Evolutionary conservation across 2,113 vertebrate species (phyloP).

Genomic region (Typhlomys cinereus): DNA sequence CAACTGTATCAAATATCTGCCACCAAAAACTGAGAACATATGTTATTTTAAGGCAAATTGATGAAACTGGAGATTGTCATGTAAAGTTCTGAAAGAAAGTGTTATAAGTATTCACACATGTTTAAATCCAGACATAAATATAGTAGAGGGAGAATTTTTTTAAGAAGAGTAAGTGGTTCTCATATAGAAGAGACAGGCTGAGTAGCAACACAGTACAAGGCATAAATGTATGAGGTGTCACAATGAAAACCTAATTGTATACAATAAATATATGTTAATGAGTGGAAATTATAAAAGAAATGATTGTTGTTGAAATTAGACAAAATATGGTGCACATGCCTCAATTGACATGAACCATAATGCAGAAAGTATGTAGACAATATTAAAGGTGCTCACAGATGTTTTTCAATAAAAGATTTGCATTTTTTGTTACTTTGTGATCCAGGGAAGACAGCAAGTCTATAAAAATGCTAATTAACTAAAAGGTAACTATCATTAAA

Average conservation of each 20-base stretch:
- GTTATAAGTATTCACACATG: too few relatives aligned
- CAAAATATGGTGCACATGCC: not conserved
- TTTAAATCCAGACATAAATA: not conserved
- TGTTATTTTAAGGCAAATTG: too few relatives aligned
- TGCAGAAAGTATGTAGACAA: not conserved
- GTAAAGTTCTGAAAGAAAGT: too few relatives aligned
- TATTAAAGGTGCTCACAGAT: not conserved
- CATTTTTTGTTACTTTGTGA: not conserved
- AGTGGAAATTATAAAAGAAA: not conserved
- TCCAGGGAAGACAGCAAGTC: not conserved
- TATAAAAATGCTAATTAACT: not conserved
- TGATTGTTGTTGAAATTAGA: not conserved
- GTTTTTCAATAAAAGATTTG: not conserved
- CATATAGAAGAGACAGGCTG: not conserved
- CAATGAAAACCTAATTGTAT: not conserved
- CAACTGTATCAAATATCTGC: not conserved
- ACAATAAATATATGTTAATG: not conserved
- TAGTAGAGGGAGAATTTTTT: rapidly evolving
- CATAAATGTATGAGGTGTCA: not conserved
- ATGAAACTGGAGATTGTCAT: not conserved
- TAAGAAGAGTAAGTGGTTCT: too few relatives aligned
- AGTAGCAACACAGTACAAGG: not conserved
- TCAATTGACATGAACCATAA: not conserved
- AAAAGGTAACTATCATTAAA: not conserved
- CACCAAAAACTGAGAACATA: not conserved